A percentile compares a stretch with the other conserved stretches of the same genome.
These are phyloP conservation scores for Drosophila maculinotata DNA, from an alignment of 2,888 invertebrate genomes.

Conservation along the genomic window DNA sequence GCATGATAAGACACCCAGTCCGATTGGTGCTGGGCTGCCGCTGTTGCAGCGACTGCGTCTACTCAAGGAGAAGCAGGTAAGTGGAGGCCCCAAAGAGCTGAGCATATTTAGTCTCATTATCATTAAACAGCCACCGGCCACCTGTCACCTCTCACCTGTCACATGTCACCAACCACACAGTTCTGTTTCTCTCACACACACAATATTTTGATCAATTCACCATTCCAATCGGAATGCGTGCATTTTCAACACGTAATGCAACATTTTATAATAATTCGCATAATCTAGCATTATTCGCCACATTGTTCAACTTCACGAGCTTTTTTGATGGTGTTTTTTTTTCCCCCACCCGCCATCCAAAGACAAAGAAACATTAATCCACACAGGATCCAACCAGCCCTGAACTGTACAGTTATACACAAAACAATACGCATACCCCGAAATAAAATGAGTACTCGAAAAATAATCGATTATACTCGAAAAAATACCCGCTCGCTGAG, in stretches of 20 bases:
- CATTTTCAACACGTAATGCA: slow-evolving; percentile 11
- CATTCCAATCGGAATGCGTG: no score
- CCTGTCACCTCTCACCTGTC: neutral
- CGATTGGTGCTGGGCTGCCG: slow-evolving; percentile 94
- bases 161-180: slow-evolving; percentile 14
- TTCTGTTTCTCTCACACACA: slow-evolving; percentile 24
- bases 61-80: slow-evolving; percentile 93
- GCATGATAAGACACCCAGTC: slow-evolving; percentile 88
- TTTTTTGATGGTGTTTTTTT: slow-evolving; percentile 63
- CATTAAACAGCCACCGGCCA: slow-evolving; percentile 13
- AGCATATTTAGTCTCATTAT: slow-evolving; percentile 16
- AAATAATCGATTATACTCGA: neutral
- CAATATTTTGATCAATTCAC: slow-evolving; percentile 22
- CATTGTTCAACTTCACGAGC: slow-evolving; percentile 41
- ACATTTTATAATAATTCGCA: slow-evolving; percentile 14
- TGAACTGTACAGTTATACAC: slow-evolving; percentile 11
- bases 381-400: slow-evolving; percentile 18
- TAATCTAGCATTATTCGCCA: slow-evolving; percentile 13
- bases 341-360: neutral
- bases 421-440: slow-evolving; percentile 4
- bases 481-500: slow-evolving; percentile 44
- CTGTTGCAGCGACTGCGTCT: slow-evolving; percentile 91
- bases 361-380: slow-evolving; percentile 34
- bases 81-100: slow-evolving; percentile 42
- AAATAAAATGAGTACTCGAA: slow-evolving; percentile 1